Conservation (phyloP, 2,797 vertebrate genomes). For the Tokudaia tokunoshimensis region DNA sequence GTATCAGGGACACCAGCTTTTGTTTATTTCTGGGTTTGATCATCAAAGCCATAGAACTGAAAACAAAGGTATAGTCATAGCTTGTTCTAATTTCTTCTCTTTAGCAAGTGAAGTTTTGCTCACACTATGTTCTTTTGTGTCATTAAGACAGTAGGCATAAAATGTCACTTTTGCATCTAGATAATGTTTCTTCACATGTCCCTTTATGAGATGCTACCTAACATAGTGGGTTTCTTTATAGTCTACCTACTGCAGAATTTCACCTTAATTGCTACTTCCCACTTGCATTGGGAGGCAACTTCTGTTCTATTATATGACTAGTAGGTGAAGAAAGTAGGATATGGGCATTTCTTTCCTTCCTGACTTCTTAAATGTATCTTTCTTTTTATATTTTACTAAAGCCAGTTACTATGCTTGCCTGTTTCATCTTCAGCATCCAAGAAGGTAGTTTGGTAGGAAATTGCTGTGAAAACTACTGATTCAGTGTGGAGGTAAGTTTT, state of each 20-base stretch:
- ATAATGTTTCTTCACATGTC: too few species aligned
- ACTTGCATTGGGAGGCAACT: not conserved
- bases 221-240: not conserved
- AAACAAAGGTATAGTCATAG: not conserved
- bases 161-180: not conserved
- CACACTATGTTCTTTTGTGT: not conserved
- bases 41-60: not conserved
- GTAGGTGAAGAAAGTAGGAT: not conserved
- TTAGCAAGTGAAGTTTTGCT: not conserved
- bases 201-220: not conserved
- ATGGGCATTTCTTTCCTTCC: not conserved
- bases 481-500: not conserved
- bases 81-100: fast-evolving
- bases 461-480: not conserved
- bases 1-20: not conserved
- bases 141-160: not conserved
- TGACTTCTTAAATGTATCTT: not conserved
- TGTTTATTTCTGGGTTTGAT: not conserved
- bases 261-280: not conserved
- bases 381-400: not conserved
- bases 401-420: not conserved
- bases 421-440: not conserved
- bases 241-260: not conserved
- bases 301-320: not conserved
- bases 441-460: not conserved